Base-by-base conservation (phyloP, 2,113 vertebrate genomes). In the Gadus chalcogrammus region DNA sequence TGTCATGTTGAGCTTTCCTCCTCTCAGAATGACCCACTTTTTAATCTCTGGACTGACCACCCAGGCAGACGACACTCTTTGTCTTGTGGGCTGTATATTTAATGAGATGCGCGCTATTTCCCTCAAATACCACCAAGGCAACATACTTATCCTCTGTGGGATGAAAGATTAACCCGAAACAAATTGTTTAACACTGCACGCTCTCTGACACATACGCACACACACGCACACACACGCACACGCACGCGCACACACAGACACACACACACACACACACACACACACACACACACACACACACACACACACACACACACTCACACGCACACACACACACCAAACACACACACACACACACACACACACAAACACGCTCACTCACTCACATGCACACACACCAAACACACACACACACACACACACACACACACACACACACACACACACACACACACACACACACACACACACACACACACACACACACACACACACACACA, bases 161-260 rank as follows among this genome's bases (percentile, higher is more conserved):
- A 48, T 48, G 42, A 48, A 48, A 48, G 42, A 48, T 48, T 48
- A 48, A 48, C 42, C 42, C 42, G 9, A 48, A 9, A 48, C 42
- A 48, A 48, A 48, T 9, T 48, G 42, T 48, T 48, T 48, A 48
- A 12, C 9, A 12, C 42, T 48, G 35, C 63, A 18, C 58, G 58
- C 68, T 66, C 27, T 62, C 42, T 31, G 63, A 24, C 42, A 62
- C 56, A 27, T 64, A 35, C 22, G 20, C 65, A 67, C 42, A 58
- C 53, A 68, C 66, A 58, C 52, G 27, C 65, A 28, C 48, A 67
- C 22, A 55, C 48, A 16, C 13, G 20, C 28, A 15, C 8, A n/a
- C 52, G 16, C 28, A 22, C 62, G 18, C 38, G 15, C 42, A 9
- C 42, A 48, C 42, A 48, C 8, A 48, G 11, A 48, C 12, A 13